These are phyloP conservation scores for Poeciliopsis presidionis DNA, from an alignment of 2,797 vertebrate genomes.

Conservation along the genomic window DNA sequence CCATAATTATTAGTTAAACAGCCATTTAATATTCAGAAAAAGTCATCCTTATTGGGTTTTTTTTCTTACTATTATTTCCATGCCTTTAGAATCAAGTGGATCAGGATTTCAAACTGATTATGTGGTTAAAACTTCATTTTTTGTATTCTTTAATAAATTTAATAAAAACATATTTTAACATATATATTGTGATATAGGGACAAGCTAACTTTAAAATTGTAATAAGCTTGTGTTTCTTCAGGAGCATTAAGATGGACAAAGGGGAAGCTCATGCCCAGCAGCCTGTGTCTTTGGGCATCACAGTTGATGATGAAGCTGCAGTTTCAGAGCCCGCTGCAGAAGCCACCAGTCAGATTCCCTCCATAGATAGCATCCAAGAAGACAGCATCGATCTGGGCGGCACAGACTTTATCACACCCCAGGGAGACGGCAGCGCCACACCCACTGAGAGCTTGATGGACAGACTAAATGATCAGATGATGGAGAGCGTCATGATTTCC, in stretches of 20 bases:
- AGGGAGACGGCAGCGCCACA: conserved; percentile 81
- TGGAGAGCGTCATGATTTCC: conserved; percentile 98
- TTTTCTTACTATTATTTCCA: neutral
- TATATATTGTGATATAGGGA: neutral
- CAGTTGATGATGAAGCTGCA: conserved; percentile 57
- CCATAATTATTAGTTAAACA: neutral
- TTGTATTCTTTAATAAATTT: too few species aligned
- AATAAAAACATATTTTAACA: neutral
- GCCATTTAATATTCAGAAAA: neutral
- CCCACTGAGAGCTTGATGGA: conserved; percentile 86
- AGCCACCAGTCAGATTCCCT: conserved; percentile 26
- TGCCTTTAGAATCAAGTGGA: neutral
- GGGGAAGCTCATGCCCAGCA: conserved; percentile 74
- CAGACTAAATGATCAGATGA: conserved; percentile 95
- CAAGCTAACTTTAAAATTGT: neutral
- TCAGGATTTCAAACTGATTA: neutral
- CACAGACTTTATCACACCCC: conserved; percentile 85
- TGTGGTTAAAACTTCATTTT: neutral
- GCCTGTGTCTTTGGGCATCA: conserved; percentile 78
- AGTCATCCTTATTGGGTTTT: neutral
- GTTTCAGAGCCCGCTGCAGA: conserved; percentile 22
- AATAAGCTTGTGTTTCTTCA: conserved; percentile 17
- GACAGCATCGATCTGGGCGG: conserved; percentile 91
- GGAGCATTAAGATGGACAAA: conserved; percentile 74
- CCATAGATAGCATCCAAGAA: conserved; percentile 77